Percentiles rank a stretch among this genome's conserved stretches.
Evolutionary conservation across 2,888 invertebrate genomes (phyloP).

Genomic region (Papilio gigon): DNA sequence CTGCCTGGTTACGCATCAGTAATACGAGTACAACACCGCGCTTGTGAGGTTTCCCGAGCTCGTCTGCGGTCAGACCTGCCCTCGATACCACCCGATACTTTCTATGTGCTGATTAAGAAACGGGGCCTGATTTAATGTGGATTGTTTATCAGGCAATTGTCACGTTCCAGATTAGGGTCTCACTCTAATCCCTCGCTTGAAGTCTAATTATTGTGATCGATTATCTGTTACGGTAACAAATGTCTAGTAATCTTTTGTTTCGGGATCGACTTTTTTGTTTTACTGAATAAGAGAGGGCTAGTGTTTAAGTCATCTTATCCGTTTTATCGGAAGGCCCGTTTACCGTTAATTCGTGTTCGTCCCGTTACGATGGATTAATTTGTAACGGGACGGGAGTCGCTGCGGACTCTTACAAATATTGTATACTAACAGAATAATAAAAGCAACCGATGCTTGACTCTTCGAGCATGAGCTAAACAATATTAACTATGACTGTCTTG

Average conservation of each 20-base stretch:
- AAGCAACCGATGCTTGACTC: neutral
- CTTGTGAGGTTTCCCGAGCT: conserved; percentile 69
- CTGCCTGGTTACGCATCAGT: conserved; percentile 47
- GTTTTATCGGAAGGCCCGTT: neutral
- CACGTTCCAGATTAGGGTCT: too few relatives aligned
- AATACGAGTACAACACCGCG: conserved; percentile 68
- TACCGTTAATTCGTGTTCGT: conserved; percentile 1
- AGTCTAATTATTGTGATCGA: too few relatives aligned
- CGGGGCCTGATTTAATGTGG: neutral
- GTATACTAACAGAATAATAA: neutral
- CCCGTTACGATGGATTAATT: neutral
- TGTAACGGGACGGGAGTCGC: neutral
- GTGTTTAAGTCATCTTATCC: neutral
- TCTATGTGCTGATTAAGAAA: neutral
- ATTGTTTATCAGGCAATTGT: neutral
- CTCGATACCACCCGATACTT: conserved; percentile 8
- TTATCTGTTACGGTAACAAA: too few relatives aligned
- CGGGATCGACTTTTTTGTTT: too few relatives aligned
- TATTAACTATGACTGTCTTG: neutral
- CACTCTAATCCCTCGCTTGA: too few relatives aligned
- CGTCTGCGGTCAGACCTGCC: conserved; percentile 13
- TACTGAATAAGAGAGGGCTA: too few relatives aligned
- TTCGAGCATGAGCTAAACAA: neutral
- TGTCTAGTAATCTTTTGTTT: too few relatives aligned
- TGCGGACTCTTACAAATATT: neutral